Percentiles rank a stretch among this genome's conserved stretches.
Evolutionary conservation across 2,888 invertebrate species (phyloP).

Genomic region (Drosophila sordidula): DNA sequence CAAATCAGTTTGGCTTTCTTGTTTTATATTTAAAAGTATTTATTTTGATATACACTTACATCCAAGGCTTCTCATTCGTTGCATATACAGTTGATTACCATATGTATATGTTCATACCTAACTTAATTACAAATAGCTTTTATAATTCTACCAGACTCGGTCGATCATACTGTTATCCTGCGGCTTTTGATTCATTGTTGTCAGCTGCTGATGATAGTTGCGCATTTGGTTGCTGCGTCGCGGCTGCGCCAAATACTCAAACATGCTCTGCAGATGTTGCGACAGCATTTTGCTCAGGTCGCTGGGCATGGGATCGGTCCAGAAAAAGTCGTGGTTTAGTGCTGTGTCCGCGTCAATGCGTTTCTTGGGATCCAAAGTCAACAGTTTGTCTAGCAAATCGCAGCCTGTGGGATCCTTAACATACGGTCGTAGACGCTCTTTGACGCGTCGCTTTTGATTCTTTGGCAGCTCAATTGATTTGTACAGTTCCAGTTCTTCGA

Average conservation of each 20-base stretch:
- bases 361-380: constrained; percentile 96
- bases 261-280: constrained; percentile 96
- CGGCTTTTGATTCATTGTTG: constrained; percentile 86
- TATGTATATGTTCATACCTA: constrained; percentile 20
- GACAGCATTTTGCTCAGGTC: constrained; percentile 96
- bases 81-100: constrained; percentile 20
- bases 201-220: constrained; percentile 88
- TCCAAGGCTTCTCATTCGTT: not conserved
- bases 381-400: constrained; percentile 95
- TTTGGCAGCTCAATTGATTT: constrained; percentile 94
- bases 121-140: constrained; percentile 4
- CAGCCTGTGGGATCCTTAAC: constrained; percentile 96
- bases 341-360: constrained; percentile 96
- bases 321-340: constrained; percentile 98
- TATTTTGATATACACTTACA: constrained; percentile 19
- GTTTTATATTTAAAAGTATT: constrained; percentile 5
- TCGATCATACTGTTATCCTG: constrained; percentile 94
- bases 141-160: constrained; percentile 89
- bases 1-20: no score
- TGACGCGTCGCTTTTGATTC: constrained; percentile 93
- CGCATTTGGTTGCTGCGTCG: constrained; percentile 89
- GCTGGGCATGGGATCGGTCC: constrained; percentile 98
- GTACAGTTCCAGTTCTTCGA: constrained; percentile 94
- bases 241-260: constrained; percentile 94
- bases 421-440: constrained; percentile 94